Evolutionary conservation across 2,113 vertebrate species (phyloP).

Genomic region (Anser brachyrhynchus): DNA sequence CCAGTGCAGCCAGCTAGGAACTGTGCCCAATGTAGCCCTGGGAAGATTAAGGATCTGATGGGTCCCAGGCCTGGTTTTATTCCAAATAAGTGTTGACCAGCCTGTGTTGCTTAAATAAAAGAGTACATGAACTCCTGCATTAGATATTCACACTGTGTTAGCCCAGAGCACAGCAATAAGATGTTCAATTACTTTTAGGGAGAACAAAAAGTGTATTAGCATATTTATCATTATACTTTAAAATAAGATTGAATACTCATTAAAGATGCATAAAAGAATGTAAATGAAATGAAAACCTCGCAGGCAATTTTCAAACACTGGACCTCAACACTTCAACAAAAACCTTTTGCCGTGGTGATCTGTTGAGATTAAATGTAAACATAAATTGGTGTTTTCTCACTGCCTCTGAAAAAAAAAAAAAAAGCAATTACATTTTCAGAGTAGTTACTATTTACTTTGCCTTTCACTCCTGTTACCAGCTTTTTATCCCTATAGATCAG

Average conservation of each 20-base stretch:
- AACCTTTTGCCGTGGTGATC: background rate
- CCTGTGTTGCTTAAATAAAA: conserved; percentile 36
- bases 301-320: conserved; percentile 40
- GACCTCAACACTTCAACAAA: conserved; percentile 20
- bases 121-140: background rate
- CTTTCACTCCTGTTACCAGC: background rate
- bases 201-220: conserved; percentile 58
- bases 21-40: background rate
- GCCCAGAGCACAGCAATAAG: conserved; percentile 10
- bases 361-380: background rate
- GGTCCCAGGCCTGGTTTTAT: background rate
- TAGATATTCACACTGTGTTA: conserved; percentile 37
- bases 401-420: background rate
- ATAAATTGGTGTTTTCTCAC: conserved; percentile 7
- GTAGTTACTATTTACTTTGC: background rate
- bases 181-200: conserved; percentile 45
- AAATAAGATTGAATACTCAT: conserved; percentile 63
- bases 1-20: background rate
- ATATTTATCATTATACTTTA: conserved; percentile 72
- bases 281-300: conserved; percentile 28
- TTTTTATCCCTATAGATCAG: background rate
- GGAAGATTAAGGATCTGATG: background rate
- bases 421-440: conserved; percentile 28
- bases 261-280: conserved; percentile 63
- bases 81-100: background rate